Evolutionary conservation across 2,113 vertebrate genomes (phyloP), one percentile per base, ranked within the genome.

Genomic region (Ornithorhynchus anatinus): DNA sequence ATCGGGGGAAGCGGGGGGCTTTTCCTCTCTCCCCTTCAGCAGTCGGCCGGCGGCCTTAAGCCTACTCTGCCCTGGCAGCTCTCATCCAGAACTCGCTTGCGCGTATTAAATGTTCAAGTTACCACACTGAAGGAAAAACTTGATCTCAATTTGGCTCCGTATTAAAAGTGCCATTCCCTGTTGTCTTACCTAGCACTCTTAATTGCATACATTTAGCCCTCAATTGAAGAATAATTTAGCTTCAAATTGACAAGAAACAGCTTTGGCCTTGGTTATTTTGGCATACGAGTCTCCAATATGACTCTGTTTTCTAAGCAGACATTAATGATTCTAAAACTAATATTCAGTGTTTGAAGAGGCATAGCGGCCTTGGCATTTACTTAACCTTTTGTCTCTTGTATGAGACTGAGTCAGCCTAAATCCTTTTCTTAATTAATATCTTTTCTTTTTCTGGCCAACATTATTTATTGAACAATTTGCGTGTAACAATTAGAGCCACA

Each of bases 381-480:
- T 98, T 98, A 99, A 99, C 97, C 97, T 98, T 98, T 97, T 96
- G 95, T 97, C 94, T 96, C 93, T 93, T 95, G 95, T 95, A 95
- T 95, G 94, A 96, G 96, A 91, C 92, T 92, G 94, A 97, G 95
- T 97, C 95, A 95, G 95, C 92, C 94, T 95, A 94, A 95, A 96
- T 97, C 97, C 96, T 95, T 94, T 93, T 92, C 96, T 97, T 98
- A 98, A 98, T 99, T 98, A 99, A 98, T 97, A 97, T 96, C 95
- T 94, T 94, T 94, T 94, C 92, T 92, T 94, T 75, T 29, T 79
- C 80, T 80, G 69, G 88, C 85, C 80, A 89, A 85, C 64, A 74
- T 93, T 94, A 95, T 95, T 94, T 95, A 91, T 93, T 91, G 91
- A 93, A 94, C 92, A 92, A 93, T 90, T 89, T 90, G 77, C 88